phyloP scores from a whole-genome alignment of 2,113 vertebrate species.

The Etheostoma cragini region DNA sequence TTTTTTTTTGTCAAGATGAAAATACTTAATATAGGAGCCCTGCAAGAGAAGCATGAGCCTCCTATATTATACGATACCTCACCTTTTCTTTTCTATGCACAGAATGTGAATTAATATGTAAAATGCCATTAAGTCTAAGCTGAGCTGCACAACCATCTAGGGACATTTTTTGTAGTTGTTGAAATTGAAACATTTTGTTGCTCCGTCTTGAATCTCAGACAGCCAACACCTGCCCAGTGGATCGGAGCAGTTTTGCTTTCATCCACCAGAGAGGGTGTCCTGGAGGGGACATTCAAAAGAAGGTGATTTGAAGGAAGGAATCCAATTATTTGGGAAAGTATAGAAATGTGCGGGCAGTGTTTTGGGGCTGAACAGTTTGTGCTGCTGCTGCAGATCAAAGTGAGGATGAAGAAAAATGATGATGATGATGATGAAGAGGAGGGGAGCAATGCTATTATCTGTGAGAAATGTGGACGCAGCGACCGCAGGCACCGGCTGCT shows the following conservation, averaged over 20 bases:
- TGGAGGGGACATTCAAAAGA: conserved; percentile 53
- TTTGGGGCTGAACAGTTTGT: conserved; percentile 17
- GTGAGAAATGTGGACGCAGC: conserved; percentile 72
- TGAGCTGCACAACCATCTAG: not conserved
- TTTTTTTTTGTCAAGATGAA: not conserved
- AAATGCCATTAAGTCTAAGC: not conserved
- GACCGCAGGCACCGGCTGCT: conserved; percentile 56
- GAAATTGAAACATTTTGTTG: not conserved
- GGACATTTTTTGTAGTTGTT: not conserved
- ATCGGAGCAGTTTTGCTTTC: conserved; percentile 62
- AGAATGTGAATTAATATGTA: not conserved
- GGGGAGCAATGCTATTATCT: conserved; percentile 32
- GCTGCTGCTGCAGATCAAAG: conserved; percentile 58
- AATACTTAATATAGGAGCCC: not conserved
- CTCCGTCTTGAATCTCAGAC: conserved; percentile 47
- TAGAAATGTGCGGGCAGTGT: not conserved
- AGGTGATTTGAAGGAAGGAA: conserved; percentile 32
- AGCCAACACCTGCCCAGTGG: conserved; percentile 70
- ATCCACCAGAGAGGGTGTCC: conserved; percentile 54
- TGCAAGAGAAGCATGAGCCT: not conserved
- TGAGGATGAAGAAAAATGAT: conserved; percentile 11
- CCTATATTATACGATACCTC: not conserved
- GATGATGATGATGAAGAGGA: conserved; percentile 42
- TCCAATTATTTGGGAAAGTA: not conserved
- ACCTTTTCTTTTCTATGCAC: not conserved